Conservation (phyloP, 2,113 vertebrate genomes). For the Muntiacus reevesi region DNA sequence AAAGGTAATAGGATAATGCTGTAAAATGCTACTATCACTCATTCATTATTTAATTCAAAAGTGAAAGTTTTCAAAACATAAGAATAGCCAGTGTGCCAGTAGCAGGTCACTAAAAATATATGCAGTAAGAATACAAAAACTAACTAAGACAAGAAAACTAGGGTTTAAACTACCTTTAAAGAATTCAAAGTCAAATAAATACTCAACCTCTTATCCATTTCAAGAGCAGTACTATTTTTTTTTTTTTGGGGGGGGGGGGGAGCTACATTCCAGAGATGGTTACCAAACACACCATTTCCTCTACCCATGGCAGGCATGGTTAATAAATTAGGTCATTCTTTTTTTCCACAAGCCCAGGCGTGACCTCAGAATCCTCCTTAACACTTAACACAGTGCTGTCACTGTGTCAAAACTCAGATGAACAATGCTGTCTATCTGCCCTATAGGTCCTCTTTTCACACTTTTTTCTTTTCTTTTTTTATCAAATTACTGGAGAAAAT, state of each 20-base stretch:
- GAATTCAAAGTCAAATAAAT: neutral
- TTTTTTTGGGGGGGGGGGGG: neutral
- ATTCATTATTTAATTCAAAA: conserved; percentile 2
- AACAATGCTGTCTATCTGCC: neutral
- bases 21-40: neutral
- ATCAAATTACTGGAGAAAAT: neutral
- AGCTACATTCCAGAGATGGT: neutral
- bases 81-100: neutral
- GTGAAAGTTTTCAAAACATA: conserved; percentile 5
- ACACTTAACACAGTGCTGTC: neutral
- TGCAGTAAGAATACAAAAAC: neutral
- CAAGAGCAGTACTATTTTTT: neutral
- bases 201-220: neutral
- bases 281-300: neutral
- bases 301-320: neutral
- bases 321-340: neutral
- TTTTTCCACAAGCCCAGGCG: neutral
- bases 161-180: conserved; percentile 1
- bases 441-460: neutral
- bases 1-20: neutral
- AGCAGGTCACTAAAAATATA: neutral
- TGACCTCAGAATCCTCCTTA: neutral
- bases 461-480: neutral
- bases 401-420: neutral
- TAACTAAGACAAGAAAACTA: neutral